phyloP scores from a whole-genome alignment of 2,888 invertebrate species.

The Quadroppia sp. region DNA sequence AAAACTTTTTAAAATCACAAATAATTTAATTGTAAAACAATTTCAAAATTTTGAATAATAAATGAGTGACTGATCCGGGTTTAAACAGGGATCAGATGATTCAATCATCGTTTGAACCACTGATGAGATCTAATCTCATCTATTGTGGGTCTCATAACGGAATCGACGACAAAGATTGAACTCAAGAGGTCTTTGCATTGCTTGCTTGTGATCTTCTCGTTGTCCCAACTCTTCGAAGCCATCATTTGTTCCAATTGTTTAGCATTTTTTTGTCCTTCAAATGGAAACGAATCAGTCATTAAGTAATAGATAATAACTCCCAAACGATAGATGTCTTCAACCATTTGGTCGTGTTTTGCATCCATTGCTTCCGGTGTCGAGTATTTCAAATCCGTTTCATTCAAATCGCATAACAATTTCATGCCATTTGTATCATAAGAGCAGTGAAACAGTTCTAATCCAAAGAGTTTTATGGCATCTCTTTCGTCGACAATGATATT shows the following conservation, averaged over 20 bases:
- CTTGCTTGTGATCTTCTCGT: not conserved
- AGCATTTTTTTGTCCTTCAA: not conserved
- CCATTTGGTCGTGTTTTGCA: not conserved
- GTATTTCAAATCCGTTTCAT: not conserved
- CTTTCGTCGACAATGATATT: not conserved
- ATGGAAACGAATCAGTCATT: not conserved
- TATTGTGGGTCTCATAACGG: not conserved
- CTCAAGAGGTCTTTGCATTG: not conserved
- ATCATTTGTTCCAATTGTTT: not conserved
- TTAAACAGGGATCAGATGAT: too few species aligned
- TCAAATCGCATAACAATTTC: not conserved
- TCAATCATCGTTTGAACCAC: not conserved
- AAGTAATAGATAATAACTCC: slow-evolving; percentile 8
- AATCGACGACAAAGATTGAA: not conserved
- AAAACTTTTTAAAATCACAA: too few species aligned
- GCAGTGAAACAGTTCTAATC: slow-evolving; percentile 11
- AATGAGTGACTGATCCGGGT: too few species aligned
- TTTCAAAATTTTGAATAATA: too few species aligned
- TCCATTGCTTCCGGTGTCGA: not conserved
- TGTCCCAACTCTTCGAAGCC: not conserved
- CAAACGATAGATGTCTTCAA: not conserved
- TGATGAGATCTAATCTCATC: not conserved
- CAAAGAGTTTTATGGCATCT: not conserved
- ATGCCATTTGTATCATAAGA: not conserved
- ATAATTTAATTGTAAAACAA: too few species aligned